Percentiles rank a stretch among this genome's conserved stretches.
Evolutionary conservation across 2,888 invertebrate species (phyloP).

Genomic region (Rhagonycha lutea): DNA sequence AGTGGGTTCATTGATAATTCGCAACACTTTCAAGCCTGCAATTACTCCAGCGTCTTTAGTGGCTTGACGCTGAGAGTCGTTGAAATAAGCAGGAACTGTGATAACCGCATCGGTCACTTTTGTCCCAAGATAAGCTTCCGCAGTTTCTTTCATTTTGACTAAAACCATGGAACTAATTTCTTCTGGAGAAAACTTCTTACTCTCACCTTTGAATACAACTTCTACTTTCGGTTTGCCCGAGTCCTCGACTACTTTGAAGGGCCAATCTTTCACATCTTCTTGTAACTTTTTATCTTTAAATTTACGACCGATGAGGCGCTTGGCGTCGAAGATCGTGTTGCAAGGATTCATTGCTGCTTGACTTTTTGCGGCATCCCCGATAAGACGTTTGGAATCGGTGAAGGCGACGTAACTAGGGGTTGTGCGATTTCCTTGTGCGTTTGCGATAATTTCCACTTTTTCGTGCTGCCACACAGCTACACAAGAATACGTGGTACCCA

Average conservation of each 20-base stretch:
- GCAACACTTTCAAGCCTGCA: slow-evolving; percentile 67
- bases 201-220: slow-evolving; percentile 67
- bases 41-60: slow-evolving; percentile 73
- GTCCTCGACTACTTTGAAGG: slow-evolving; percentile 73
- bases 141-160: slow-evolving; percentile 68
- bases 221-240: slow-evolving; percentile 71
- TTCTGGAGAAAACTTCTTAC: slow-evolving; percentile 68
- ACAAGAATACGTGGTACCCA: slow-evolving; percentile 87
- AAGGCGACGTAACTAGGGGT: too few species aligned
- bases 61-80: too few species aligned
- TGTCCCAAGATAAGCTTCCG: slow-evolving; percentile 72
- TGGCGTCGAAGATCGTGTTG: slow-evolving; percentile 72
- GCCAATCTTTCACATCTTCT: slow-evolving; percentile 82
- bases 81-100: too few species aligned
- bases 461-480: slow-evolving; percentile 82
- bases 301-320: slow-evolving; percentile 65
- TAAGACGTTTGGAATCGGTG: too few species aligned
- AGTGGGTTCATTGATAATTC: slow-evolving; percentile 69
- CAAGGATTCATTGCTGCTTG: slow-evolving; percentile 73
- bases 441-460: too few species aligned
- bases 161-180: slow-evolving; percentile 74
- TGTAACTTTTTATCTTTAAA: slow-evolving; percentile 74
- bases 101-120: too few species aligned
- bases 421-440: too few species aligned
- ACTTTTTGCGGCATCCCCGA: slow-evolving; percentile 73